phyloP scores from a whole-genome alignment of 2,888 invertebrate species.

The Cephus runcator region DNA sequence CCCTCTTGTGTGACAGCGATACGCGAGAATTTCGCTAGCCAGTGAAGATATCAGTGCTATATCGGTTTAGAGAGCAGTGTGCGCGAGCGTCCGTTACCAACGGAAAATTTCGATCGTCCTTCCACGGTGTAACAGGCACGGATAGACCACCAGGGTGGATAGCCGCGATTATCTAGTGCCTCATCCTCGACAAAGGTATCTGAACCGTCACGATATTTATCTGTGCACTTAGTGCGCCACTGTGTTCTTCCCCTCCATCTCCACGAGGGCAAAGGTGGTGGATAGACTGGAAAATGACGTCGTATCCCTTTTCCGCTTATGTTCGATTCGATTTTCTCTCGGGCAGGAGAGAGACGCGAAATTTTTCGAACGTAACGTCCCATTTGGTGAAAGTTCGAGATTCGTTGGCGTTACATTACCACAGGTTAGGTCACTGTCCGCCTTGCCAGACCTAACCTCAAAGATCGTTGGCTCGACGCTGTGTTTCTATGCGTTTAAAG shows the following conservation, averaged over 20 bases:
- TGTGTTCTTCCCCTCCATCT: background rate
- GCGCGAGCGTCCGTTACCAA: background rate
- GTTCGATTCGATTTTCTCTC: background rate
- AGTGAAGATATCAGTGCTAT: background rate
- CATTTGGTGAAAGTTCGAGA: conserved; percentile 1
- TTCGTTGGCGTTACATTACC: background rate
- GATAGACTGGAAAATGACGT: background rate
- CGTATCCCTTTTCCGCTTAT: background rate
- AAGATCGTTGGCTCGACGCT: background rate
- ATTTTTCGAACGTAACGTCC: background rate
- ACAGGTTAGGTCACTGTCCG: background rate
- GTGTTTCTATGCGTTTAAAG: background rate
- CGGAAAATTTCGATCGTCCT: background rate
- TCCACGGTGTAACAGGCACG: background rate
- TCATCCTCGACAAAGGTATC: background rate
- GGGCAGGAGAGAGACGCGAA: background rate
- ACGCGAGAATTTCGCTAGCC: background rate
- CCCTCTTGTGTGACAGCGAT: background rate
- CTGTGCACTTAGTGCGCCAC: background rate
- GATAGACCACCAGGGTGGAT: background rate
- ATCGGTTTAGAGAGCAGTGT: background rate
- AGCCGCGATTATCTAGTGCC: background rate
- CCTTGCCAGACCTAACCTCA: background rate
- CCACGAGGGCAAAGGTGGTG: background rate
- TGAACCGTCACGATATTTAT: background rate